These are phyloP conservation scores for Mionectes macconnelli DNA, from an alignment of 2,113 vertebrate species.

Conservation along the genomic window DNA sequence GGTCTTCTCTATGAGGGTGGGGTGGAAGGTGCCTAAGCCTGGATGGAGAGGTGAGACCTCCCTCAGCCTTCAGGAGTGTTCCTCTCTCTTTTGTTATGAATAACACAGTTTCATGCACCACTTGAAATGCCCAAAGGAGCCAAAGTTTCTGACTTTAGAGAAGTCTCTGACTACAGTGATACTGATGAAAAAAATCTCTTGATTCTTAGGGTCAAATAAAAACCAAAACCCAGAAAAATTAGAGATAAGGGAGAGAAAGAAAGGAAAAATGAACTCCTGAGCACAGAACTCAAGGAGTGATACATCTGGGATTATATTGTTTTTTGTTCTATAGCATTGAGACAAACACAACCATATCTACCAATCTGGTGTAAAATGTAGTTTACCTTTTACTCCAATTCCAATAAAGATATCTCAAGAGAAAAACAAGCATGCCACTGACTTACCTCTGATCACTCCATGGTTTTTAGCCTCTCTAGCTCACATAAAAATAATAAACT, in stretches of 20 bases:
- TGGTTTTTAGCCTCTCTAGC: not conserved
- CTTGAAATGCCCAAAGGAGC: not conserved
- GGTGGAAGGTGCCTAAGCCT: not conserved
- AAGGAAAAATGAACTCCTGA: not conserved
- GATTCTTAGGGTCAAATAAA: not conserved
- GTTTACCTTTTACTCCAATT: not conserved
- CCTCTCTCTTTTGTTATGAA: not conserved
- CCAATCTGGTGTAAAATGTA: not conserved
- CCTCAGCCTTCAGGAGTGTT: not conserved
- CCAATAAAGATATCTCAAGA: not conserved
- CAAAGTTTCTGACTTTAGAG: not conserved
- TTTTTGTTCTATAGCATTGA: not conserved
- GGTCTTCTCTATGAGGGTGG: accelerated
- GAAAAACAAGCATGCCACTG: not conserved
- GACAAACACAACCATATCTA: not conserved
- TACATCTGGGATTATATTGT: not conserved
- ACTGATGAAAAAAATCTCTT: not conserved
- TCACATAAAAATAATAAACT: not conserved
- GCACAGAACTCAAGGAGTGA: not conserved
- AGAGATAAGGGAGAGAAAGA: not conserved
- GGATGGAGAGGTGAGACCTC: not conserved
- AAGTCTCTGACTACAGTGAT: not conserved
- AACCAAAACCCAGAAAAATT: not conserved
- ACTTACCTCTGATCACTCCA: not conserved
- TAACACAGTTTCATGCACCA: not conserved